These are phyloP conservation scores for Sarcophaga rosellei DNA, from an alignment of 2,888 invertebrate genomes.

Conservation along the genomic window DNA sequence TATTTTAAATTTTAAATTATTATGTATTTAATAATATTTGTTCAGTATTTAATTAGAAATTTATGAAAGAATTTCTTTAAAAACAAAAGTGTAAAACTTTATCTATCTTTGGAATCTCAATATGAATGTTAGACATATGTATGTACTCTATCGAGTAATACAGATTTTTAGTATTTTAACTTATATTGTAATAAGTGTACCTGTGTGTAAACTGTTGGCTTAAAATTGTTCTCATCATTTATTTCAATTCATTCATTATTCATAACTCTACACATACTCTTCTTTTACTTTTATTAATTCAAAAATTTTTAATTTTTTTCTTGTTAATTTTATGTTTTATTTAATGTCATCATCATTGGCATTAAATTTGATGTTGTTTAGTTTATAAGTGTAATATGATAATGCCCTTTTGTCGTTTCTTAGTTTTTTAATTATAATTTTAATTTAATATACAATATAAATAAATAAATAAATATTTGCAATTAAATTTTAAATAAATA, in stretches of 20 bases:
- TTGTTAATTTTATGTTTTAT: neutral
- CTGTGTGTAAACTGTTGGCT: neutral
- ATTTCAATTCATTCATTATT: constrained; percentile 23
- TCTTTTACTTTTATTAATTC: too few relatives aligned
- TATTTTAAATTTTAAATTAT: constrained; percentile 16
- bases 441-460: constrained; percentile 33
- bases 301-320: too few relatives aligned
- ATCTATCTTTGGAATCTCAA: constrained; percentile 23
- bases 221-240: neutral
- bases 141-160: neutral
- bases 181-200: neutral
- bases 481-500: constrained; percentile 42
- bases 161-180: neutral
- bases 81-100: neutral
- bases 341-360: constrained; percentile 42
- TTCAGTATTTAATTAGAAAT: constrained; percentile 57
- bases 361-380: constrained; percentile 60
- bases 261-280: neutral
- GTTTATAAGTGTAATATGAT: constrained; percentile 51
- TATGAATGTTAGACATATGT: neutral
- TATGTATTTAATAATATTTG: constrained; percentile 10
- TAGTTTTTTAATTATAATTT: constrained; percentile 52
- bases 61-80: constrained; percentile 32
- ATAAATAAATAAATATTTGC: neutral
- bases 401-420: constrained; percentile 20